Evolutionary conservation across 2,797 vertebrate species (phyloP), one percentile per base, ranked within the genome.

Genomic region (Sebastes diploproa): DNA sequence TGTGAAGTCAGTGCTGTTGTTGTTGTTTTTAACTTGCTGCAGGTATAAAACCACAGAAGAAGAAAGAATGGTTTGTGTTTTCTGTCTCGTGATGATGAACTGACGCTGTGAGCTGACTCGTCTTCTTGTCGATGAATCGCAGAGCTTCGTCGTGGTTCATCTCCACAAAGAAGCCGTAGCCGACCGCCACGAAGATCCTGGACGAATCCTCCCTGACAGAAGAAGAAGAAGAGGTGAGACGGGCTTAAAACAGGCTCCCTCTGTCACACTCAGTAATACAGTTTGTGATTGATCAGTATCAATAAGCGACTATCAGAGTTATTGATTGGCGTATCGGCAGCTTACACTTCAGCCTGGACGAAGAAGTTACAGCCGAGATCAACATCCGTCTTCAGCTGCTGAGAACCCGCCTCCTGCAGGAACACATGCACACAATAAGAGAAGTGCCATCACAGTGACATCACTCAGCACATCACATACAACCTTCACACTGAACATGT

Each of bases 341-440:
- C 97, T 96, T 87, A 98, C 97, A 98, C 96, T 84, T 97, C 93
- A 81, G 97, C 96, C 81, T 96, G 96, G 61, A 98, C 95, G 11
- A 95, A 98, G 93, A 98, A 97, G 94, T 96, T 96, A 88, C 96
- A 98, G 80, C 97, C 97, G 56, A 98, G 94, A 85, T 98, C 97
- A 4, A 98, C 96, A 7, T 98, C 96, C 4, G 96, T 96, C 86
- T 96, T 96, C 82, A 98, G 90, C 64, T 93, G 93, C 46, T 92
- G 88, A 29, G 88, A 91, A 2, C 84, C 95, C 4, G 94, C 70
- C 73, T 96, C 96, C 97, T 98, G 80, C 67, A 83, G 32, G 11
- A 23, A 75, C 25, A 82, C 67, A 64, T 30, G 61, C 6, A 22
- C 27, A 46, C 55, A 46, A 46, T 46, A 46, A 52, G 7, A 13